phyloP scores from a whole-genome alignment of 2,113 vertebrate genomes.

The Nannobrachium achirus region DNA sequence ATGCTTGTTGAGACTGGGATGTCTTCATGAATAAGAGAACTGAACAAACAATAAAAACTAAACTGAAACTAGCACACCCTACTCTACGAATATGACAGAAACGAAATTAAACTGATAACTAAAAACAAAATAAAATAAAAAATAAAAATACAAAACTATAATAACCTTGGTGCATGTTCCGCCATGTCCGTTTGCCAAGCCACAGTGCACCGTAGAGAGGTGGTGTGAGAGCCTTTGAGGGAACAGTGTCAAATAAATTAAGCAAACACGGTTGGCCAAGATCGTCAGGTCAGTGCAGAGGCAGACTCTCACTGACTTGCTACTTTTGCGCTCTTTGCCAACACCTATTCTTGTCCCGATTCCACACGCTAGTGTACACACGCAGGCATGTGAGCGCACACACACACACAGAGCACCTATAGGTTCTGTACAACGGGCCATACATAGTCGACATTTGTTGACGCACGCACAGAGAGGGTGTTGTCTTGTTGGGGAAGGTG shows the following conservation, averaged over 20 bases:
- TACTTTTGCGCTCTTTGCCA: conserved; percentile 14
- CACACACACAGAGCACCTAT: neutral
- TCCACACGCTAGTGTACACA: too few species aligned
- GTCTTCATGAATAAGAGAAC: too few species aligned
- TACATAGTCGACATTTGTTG: neutral
- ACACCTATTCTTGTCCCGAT: neutral
- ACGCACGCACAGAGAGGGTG: neutral
- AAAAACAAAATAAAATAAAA: too few species aligned
- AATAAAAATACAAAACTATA: neutral
- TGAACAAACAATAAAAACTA: too few species aligned
- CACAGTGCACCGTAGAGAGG: neutral
- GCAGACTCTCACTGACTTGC: neutral
- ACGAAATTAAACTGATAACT: too few species aligned
- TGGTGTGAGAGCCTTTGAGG: neutral
- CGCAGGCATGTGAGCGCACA: neutral
- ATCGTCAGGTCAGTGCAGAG: neutral
- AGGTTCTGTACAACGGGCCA: neutral
- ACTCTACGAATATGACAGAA: too few species aligned
- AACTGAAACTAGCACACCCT: too few species aligned
- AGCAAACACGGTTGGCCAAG: neutral
- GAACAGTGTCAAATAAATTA: neutral
- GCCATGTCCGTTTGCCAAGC: neutral
- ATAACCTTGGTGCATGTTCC: neutral
- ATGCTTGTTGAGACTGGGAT: too few species aligned
- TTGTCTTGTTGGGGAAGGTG: neutral